Percentiles rank a stretch among this genome's conserved stretches.
phyloP scores from a whole-genome alignment of 2,113 vertebrate species.

The Hiodon alosoides region DNA sequence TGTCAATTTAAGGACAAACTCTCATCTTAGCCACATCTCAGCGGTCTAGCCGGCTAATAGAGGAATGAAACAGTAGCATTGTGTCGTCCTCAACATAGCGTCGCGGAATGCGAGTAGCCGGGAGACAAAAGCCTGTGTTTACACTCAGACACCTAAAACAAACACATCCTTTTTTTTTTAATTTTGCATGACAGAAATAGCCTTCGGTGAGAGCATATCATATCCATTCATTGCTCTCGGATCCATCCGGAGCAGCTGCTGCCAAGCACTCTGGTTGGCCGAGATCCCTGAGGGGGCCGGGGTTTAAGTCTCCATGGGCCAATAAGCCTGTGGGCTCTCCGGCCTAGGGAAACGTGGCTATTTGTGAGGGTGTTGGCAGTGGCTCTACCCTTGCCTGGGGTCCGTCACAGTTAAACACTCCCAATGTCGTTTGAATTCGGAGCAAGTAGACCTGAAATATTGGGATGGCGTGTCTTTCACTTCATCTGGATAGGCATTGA shows the following conservation, averaged over 20 bases:
- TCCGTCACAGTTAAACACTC: slow-evolving; percentile 57
- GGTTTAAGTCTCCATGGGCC: slow-evolving; percentile 66
- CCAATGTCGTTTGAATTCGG: slow-evolving; percentile 61
- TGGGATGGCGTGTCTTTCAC: slow-evolving; percentile 60
- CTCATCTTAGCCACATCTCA: neutral
- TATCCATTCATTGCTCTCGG: slow-evolving; percentile 62
- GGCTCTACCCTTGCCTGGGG: slow-evolving; percentile 51
- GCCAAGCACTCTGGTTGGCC: slow-evolving; percentile 64
- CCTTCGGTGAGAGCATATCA: slow-evolving; percentile 66
- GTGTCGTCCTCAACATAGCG: slow-evolving; percentile 1
- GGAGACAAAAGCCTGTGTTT: slow-evolving; percentile 19
- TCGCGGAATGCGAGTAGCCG: slow-evolving; percentile 34
- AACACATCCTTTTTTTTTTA: slow-evolving; percentile 61
- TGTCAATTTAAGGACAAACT: neutral
- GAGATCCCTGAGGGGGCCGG: slow-evolving; percentile 58
- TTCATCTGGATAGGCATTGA: slow-evolving; percentile 72
- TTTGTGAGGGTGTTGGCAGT: slow-evolving; percentile 65
- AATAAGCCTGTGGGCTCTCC: slow-evolving; percentile 60
- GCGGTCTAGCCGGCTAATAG: neutral
- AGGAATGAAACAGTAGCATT: neutral
- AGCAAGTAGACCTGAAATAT: slow-evolving; percentile 56
- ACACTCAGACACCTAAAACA: slow-evolving; percentile 46
- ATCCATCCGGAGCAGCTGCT: slow-evolving; percentile 44
- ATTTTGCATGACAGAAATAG: slow-evolving; percentile 59
- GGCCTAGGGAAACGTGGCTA: slow-evolving; percentile 60